These are phyloP conservation scores for Drosophila tsacasi DNA, from an alignment of 1,140 invertebrate species.

Conservation along the genomic window DNA sequence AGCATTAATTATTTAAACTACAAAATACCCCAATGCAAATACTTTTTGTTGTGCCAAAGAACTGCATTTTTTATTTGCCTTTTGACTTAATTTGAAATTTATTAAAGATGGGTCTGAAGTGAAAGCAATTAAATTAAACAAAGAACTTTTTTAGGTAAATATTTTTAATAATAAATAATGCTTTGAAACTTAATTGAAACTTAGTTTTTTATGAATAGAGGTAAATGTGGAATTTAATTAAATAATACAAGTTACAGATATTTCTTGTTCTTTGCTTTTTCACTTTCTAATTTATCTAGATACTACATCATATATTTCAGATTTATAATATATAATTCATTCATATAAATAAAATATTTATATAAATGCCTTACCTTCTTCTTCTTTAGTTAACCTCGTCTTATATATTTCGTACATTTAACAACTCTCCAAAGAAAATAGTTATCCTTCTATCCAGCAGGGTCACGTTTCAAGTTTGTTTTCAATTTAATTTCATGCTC, in stretches of 20 bases:
- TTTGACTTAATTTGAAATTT: neutral
- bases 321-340: neutral
- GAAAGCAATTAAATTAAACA: neutral
- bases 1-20: slow-evolving; percentile 14
- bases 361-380: neutral
- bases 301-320: neutral
- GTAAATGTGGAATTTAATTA: neutral
- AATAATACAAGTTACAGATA: neutral
- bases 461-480: slow-evolving; percentile 32
- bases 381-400: neutral
- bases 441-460: neutral
- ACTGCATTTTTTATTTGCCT: slow-evolving; percentile 3
- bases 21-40: neutral
- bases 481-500: slow-evolving; percentile 22
- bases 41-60: neutral
- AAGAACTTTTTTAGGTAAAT: too few relatives aligned
- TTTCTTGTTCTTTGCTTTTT: neutral
- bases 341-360: neutral
- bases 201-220: neutral
- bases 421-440: neutral
- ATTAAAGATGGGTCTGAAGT: neutral
- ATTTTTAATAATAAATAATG: neutral
- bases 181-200: neutral
- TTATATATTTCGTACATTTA: neutral
- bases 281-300: neutral